These are phyloP conservation scores for Hydrophis major DNA, from an alignment of 2,797 vertebrate species.

Conservation along the genomic window DNA sequence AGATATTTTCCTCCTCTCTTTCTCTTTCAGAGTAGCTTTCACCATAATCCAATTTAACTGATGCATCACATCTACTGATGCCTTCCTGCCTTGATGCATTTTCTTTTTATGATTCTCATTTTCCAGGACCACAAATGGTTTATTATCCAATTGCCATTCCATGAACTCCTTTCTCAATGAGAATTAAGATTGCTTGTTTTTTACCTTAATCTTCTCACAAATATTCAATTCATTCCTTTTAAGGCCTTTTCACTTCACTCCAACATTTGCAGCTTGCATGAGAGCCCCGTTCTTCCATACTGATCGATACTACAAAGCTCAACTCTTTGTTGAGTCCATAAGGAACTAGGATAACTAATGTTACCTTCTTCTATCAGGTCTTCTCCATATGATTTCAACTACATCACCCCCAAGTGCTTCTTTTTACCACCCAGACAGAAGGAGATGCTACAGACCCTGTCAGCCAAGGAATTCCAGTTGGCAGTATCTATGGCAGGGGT, in stretches of 20 bases:
- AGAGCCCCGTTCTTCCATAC: background rate
- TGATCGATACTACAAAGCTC: background rate
- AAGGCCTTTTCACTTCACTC: background rate
- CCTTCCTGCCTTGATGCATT: background rate
- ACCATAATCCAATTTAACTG: background rate
- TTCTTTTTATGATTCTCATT: background rate
- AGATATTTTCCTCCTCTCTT: background rate
- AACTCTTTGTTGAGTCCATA: background rate
- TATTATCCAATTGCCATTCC: background rate
- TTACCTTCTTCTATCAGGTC: background rate
- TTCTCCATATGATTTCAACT: background rate
- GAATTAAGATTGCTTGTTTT: background rate
- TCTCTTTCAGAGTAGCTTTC: background rate
- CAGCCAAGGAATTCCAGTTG: background rate
- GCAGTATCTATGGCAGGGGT: background rate
- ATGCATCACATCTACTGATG: background rate
- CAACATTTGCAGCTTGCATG: background rate
- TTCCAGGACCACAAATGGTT: background rate
- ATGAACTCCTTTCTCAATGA: background rate
- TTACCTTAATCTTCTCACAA: background rate
- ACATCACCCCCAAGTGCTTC: background rate
- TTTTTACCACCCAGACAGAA: background rate
- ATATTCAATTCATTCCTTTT: background rate
- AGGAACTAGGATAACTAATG: background rate
- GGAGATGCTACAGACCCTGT: background rate